Conservation (phyloP, 1,140 invertebrate genomes). For the Coptotermes formosanus region DNA sequence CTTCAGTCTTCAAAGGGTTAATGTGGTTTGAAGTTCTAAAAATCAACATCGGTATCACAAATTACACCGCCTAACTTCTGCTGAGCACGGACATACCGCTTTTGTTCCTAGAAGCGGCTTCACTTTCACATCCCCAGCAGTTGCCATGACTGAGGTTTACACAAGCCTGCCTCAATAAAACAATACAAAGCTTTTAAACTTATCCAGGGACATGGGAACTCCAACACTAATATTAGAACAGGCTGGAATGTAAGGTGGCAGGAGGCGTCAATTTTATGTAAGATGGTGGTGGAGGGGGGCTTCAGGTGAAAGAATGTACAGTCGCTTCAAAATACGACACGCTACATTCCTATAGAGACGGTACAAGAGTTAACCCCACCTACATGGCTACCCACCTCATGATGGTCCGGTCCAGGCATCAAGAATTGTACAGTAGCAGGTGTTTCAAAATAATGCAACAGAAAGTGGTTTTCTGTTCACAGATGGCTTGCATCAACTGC, state of each 20-base stretch:
- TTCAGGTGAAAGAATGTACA: constrained; percentile 18
- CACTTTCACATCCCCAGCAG: not conserved
- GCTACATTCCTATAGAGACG: not conserved
- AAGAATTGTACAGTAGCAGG: not conserved
- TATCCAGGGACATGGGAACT: not conserved
- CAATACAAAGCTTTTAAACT: constrained; percentile 14
- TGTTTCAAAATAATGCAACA: not conserved
- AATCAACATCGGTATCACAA: no score
- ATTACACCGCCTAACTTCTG: no score
- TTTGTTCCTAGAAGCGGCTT: no score
- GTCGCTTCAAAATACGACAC: not conserved
- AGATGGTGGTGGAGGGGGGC: not conserved
- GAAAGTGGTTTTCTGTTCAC: no score
- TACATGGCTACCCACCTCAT: not conserved
- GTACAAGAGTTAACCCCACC: not conserved
- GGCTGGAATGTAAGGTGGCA: not conserved
- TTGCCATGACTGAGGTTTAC: not conserved
- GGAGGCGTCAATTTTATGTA: not conserved
- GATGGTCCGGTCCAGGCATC: not conserved
- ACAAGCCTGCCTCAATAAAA: constrained; percentile 11
- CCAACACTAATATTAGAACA: constrained; percentile 19
- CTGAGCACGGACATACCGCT: no score
- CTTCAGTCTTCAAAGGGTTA: no score
- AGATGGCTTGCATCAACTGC: no score
- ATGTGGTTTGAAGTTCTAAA: no score